Percentiles rank a stretch among this genome's conserved stretches.
phyloP scores from a whole-genome alignment of 2,888 invertebrate genomes.

The Drosophila rellima region DNA sequence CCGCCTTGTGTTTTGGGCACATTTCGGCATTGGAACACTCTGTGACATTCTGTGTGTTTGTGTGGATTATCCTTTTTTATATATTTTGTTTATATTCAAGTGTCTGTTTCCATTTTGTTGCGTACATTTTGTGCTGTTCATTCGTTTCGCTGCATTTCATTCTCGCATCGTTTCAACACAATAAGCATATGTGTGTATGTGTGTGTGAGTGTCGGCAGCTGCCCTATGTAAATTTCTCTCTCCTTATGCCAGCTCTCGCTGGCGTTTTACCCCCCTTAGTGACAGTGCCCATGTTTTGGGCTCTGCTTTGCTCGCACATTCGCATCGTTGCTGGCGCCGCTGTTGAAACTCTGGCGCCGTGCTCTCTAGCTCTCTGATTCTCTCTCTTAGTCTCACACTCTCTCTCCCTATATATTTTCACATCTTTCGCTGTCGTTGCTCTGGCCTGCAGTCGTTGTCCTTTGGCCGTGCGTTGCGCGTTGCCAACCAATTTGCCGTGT shows the following conservation, averaged over 20 bases:
- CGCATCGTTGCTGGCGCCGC: conserved; percentile 62
- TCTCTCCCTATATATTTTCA: conserved; percentile 25
- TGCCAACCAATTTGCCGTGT: conserved; percentile 67
- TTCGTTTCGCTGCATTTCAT: conserved; percentile 82
- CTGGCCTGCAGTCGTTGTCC: conserved; percentile 76
- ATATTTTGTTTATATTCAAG: conserved; percentile 77
- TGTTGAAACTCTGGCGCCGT: conserved; percentile 52
- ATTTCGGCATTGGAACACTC: conserved; percentile 59
- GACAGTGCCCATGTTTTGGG: conserved; percentile 26
- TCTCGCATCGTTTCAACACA: conserved; percentile 73
- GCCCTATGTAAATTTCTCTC: conserved; percentile 59
- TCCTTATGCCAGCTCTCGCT: conserved; percentile 25
- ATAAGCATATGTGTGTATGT: conserved; percentile 18
- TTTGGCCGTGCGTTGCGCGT: conserved; percentile 69
- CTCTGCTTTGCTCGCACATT: conserved; percentile 60
- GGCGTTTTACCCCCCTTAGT: conserved; percentile 37
- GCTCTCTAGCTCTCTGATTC: neutral
- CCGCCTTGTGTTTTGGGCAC: conserved; percentile 69
- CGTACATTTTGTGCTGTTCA: conserved; percentile 67
- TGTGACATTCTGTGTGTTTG: conserved; percentile 28
- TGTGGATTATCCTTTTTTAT: conserved; percentile 77
- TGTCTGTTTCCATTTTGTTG: conserved; percentile 69
- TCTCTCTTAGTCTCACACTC: conserved; percentile 7
- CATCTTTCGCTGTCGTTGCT: conserved; percentile 42
- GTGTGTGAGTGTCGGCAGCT: conserved; percentile 43